Percentiles rank a stretch among this genome's conserved stretches.
These are phyloP conservation scores for Mohoua ochrocephala DNA, from an alignment of 2,113 vertebrate genomes.

Conservation along the genomic window DNA sequence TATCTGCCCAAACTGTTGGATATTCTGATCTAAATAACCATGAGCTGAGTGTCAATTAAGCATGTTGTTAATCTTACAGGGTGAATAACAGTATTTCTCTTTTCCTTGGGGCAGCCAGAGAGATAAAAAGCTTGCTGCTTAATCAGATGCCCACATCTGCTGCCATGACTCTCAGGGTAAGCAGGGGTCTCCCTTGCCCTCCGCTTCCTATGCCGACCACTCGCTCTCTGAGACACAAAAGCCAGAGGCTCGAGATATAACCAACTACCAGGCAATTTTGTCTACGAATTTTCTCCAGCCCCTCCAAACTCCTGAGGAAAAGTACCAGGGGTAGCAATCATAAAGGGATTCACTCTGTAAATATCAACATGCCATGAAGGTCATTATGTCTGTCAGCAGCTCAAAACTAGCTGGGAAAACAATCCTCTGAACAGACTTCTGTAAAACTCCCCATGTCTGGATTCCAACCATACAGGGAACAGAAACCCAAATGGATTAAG, in stretches of 20 bases:
- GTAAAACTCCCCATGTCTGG: accelerated
- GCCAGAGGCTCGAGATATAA: not conserved
- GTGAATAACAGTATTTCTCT: not conserved
- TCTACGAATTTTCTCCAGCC: not conserved
- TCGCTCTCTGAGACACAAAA: not conserved
- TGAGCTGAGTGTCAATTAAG: not conserved
- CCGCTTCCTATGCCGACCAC: accelerated
- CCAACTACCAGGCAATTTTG: not conserved
- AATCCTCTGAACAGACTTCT: not conserved
- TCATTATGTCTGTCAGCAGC: not conserved
- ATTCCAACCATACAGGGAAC: not conserved
- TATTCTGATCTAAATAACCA: not conserved
- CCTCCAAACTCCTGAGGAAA: not conserved
- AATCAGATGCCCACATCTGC: not conserved
- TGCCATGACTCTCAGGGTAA: not conserved
- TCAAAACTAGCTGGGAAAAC: not conserved
- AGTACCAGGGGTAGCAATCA: not conserved
- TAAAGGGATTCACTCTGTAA: not conserved
- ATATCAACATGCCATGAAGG: not conserved
- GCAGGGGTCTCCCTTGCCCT: not conserved
- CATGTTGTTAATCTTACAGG: not conserved
- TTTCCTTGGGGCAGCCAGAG: not conserved
- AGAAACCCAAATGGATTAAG: not conserved
- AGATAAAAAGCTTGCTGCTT: not conserved
- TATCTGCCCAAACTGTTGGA: not conserved